Conservation (phyloP, 2,797 vertebrate species). For the Mareca penelope region DNA sequence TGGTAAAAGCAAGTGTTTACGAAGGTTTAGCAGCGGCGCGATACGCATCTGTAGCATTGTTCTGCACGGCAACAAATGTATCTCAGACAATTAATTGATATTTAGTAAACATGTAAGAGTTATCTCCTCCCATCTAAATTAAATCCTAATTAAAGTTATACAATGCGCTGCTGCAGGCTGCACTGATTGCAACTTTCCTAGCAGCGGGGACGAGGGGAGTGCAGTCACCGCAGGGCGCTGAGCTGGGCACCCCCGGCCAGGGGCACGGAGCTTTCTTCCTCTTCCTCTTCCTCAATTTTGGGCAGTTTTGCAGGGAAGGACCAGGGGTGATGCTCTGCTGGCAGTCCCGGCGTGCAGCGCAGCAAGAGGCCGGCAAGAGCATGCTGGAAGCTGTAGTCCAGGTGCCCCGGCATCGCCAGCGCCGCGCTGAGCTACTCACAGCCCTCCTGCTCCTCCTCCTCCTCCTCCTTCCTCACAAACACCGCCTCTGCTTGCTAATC, state of each 20-base stretch:
- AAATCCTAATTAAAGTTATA: slow-evolving; percentile 42
- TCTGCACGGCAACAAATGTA: not conserved
- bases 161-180: not conserved
- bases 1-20: not conserved
- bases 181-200: not conserved
- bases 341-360: not conserved
- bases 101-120: slow-evolving; percentile 9
- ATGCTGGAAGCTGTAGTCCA: not conserved
- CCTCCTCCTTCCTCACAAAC: not conserved
- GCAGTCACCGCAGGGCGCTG: not conserved
- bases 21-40: not conserved
- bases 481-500: not conserved
- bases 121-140: slow-evolving; percentile 47
- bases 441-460: not conserved
- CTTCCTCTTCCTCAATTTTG: rapidly evolving
- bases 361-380: too few relatives aligned
- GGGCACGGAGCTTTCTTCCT: rapidly evolving
- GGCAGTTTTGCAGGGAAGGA: not conserved
- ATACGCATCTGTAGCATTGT: not conserved
- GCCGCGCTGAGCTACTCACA: too few relatives aligned
- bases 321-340: not conserved
- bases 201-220: not conserved
- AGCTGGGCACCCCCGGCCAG: rapidly evolving
- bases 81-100: not conserved
- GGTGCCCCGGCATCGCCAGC: not conserved